Conservation (phyloP, 2,113 vertebrate genomes). For the Apodemus sylvaticus region DNA sequence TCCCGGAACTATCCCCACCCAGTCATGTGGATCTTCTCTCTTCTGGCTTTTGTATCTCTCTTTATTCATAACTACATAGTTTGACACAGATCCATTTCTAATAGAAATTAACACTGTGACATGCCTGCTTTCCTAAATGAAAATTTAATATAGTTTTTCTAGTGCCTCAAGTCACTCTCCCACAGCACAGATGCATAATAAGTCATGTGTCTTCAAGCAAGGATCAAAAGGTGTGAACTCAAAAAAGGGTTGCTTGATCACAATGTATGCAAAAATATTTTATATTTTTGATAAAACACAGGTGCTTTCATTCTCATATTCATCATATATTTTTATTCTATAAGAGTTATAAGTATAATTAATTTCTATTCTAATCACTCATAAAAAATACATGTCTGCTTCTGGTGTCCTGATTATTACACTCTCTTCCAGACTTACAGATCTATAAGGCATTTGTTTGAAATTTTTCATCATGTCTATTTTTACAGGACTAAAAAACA, state of each 20-base stretch:
- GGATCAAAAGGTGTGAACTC: neutral
- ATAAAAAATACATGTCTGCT: neutral
- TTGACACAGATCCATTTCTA: neutral
- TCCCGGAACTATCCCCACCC: neutral
- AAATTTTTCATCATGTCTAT: neutral
- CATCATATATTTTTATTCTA: neutral
- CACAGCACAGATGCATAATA: neutral
- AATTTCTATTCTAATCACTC: neutral
- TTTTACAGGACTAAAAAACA: neutral
- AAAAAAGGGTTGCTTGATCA: neutral
- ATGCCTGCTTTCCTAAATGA: neutral
- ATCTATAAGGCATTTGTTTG: neutral
- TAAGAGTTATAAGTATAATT: neutral
- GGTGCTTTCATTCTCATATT: neutral
- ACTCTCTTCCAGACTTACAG: neutral
- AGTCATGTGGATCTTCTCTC: neutral
- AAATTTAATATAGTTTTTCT: neutral
- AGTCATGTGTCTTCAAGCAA: neutral
- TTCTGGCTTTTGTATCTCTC: neutral
- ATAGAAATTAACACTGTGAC: neutral
- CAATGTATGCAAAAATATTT: neutral
- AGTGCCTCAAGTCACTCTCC: conserved; percentile 28
- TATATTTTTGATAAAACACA: neutral
- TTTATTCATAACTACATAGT: neutral
- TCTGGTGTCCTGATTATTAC: neutral